A percentile compares a stretch with the other conserved stretches of the same genome.
These are phyloP conservation scores for Vanessa atalanta DNA, from an alignment of 1,140 invertebrate species.

Conservation along the genomic window DNA sequence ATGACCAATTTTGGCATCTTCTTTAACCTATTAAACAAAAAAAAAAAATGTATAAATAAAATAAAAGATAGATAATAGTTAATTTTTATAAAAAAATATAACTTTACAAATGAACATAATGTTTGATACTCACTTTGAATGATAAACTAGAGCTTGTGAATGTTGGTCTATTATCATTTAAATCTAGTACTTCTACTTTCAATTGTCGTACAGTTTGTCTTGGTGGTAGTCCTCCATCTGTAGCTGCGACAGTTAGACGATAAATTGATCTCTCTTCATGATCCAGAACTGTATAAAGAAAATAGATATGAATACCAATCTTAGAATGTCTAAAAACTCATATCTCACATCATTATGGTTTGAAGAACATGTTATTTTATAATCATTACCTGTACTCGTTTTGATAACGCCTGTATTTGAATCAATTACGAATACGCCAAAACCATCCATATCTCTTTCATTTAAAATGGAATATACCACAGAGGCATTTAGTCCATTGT, in stretches of 20 bases:
- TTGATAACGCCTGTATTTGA: constrained; percentile 91
- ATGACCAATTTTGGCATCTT: constrained; percentile 88
- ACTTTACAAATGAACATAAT: not conserved
- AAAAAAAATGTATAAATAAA: constrained; percentile 14
- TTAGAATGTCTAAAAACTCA: too few species aligned
- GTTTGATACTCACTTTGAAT: constrained; percentile 86
- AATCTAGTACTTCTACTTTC: constrained; percentile 92
- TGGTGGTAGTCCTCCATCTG: constrained; percentile 91
- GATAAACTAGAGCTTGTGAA: constrained; percentile 94
- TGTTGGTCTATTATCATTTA: constrained; percentile 94
- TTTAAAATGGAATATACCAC: constrained; percentile 93
- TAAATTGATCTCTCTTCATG: constrained; percentile 95
- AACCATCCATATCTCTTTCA: constrained; percentile 91
- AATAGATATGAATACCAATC: not conserved
- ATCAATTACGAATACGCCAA: constrained; percentile 92
- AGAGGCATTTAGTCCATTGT: constrained; percentile 93
- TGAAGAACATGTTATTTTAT: too few species aligned
- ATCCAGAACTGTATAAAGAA: constrained; percentile 85
- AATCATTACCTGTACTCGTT: constrained; percentile 84
- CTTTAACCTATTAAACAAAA: constrained; percentile 84
- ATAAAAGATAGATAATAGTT: not conserved
- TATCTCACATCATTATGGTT: too few species aligned
- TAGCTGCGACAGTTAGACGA: constrained; percentile 91
- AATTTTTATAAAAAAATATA: not conserved
- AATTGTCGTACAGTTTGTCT: constrained; percentile 89